phyloP scores from a whole-genome alignment of 35 echinoderm and acorn worm genomes.

The Apostichopus japonicus region DNA sequence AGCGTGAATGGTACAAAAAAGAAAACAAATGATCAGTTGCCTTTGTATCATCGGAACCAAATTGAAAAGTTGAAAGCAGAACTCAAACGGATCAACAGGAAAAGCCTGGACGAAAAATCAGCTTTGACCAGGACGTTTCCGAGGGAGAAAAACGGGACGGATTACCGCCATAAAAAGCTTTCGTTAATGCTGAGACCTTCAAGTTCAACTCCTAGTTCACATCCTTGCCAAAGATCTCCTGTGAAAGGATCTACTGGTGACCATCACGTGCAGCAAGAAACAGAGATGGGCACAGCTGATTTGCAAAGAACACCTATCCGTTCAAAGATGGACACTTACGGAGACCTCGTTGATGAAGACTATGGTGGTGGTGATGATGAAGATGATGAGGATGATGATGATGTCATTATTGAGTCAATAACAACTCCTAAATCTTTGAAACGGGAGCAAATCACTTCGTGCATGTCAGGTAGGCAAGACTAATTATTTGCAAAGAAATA shows the following conservation, averaged over 20 bases:
- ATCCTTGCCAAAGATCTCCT: background rate
- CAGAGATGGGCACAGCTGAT: background rate
- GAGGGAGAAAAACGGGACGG: background rate
- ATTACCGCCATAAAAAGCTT: background rate
- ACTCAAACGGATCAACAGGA: background rate
- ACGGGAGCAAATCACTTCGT: background rate
- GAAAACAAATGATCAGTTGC: background rate
- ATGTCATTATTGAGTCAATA: background rate
- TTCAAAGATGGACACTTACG: background rate
- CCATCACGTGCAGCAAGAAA: background rate
- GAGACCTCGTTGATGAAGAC: background rate
- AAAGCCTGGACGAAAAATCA: background rate
- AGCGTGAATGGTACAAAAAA: no score
- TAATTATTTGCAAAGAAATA: no score
- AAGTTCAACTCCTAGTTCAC: background rate
- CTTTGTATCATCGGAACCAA: background rate
- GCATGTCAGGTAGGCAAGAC: background rate
- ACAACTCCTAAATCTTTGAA: conserved; percentile 6
- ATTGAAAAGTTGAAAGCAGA: background rate
- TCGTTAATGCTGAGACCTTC: background rate
- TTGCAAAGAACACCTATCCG: background rate
- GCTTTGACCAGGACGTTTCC: background rate
- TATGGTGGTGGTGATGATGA: background rate
- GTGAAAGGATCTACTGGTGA: background rate
- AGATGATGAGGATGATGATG: background rate